A percentile compares a stretch with the other conserved stretches of the same genome.
Evolutionary conservation across 2,797 vertebrate genomes (phyloP).

Genomic region (Darevskia mixta): DNA sequence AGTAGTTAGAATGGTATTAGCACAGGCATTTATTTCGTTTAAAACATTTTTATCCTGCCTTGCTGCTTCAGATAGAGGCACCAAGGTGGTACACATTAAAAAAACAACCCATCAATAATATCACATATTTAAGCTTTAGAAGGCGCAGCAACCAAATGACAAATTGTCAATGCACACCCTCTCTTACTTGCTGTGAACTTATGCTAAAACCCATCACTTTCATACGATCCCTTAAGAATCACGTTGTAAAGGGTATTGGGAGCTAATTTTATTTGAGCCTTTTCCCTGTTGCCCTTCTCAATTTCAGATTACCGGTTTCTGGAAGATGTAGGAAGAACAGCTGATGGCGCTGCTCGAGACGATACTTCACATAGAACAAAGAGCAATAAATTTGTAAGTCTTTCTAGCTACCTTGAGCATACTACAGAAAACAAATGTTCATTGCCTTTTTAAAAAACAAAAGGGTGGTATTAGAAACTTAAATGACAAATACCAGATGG

Average conservation of each 20-base stretch:
- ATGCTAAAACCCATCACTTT: not conserved
- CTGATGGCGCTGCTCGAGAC: conserved; percentile 87
- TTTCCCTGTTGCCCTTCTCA: not conserved
- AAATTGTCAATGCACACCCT: not conserved
- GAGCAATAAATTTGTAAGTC: conserved; percentile 78
- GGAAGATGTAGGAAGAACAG: conserved; percentile 91
- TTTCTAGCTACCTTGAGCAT: not conserved
- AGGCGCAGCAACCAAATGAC: not conserved
- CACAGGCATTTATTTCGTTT: not conserved
- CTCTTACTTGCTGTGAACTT: not conserved
- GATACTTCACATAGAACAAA: conserved; percentile 70
- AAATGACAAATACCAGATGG: not conserved
- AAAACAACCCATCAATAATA: not conserved
- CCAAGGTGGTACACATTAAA: not conserved
- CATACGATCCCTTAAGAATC: not conserved
- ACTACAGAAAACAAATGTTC: not conserved
- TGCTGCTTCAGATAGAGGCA: not conserved
- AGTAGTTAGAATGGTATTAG: not conserved
- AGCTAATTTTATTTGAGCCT: not conserved
- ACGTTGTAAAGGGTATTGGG: not conserved
- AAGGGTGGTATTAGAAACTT: conserved; percentile 5
- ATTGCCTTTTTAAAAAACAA: not conserved
- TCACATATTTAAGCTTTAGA: not conserved
- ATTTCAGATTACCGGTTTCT: conserved; percentile 93
- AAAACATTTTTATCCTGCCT: not conserved